These are phyloP conservation scores for Agrochola macilenta DNA, from an alignment of 2,888 invertebrate genomes.

Conservation along the genomic window DNA sequence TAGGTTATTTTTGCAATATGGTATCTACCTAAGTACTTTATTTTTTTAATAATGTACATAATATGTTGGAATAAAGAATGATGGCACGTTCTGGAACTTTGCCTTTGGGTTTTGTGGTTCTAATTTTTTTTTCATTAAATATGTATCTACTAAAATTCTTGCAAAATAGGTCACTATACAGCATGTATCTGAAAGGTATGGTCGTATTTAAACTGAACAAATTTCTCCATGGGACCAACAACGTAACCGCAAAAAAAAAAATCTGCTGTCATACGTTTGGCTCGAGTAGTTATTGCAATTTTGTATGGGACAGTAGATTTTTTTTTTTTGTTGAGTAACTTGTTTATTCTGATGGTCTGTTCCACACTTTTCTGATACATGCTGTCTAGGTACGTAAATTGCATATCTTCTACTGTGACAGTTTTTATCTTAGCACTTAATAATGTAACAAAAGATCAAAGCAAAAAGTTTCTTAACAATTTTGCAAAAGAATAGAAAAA, in stretches of 20 bases:
- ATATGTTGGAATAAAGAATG: not conserved
- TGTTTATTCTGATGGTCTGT: not conserved
- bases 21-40: not conserved
- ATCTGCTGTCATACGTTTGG: not conserved
- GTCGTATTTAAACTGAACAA: no score
- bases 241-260: not conserved
- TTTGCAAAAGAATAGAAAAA: not conserved
- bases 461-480: conserved; percentile 13
- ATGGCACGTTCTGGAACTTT: not conserved
- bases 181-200: not conserved
- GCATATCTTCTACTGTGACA: not conserved
- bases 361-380: not conserved
- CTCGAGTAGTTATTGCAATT: not conserved
- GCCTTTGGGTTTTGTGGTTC: not conserved
- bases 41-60: not conserved
- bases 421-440: not conserved
- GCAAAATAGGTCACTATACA: not conserved
- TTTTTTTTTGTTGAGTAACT: no score
- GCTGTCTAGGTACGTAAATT: not conserved
- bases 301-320: not conserved
- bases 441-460: conserved; percentile 19
- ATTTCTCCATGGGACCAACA: not conserved
- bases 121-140: no score
- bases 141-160: not conserved
- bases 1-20: not conserved